Base-by-base conservation (phyloP, 2,113 vertebrate species). In the Bambusicola thoracicus region DNA sequence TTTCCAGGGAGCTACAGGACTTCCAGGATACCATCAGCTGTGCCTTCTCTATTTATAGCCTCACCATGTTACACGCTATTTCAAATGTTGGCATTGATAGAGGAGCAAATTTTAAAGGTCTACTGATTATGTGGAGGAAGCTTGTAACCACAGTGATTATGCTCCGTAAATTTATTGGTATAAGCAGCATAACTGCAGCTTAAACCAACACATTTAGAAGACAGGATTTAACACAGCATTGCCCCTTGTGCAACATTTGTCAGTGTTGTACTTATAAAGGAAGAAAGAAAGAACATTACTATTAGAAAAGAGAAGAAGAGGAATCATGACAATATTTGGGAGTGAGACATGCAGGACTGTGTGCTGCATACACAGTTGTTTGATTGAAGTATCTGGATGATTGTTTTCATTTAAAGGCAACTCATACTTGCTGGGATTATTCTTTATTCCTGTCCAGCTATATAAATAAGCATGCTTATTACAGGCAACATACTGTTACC, bases 381-480 rank as follows among this genome's bases (percentile, higher is more conserved):
- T 69, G 61, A 83, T 65, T 96, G 69, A 90, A 92, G 85, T 63
- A 92, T 48, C 13, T 17, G 65, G 73, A 68, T 74, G 32, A 89
- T 77, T 94, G 56, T 85, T 92, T 91, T 78, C 41, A 67, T 93
- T 92, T 91, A 94, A 94, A 95, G 61, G 16, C 72, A 94, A 69
- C 15, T 81, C 86, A 32, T 73, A 93, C 58, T 89, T 9, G 2
- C 44, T 81, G 36, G 61, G 27, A 82, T 88, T 90, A 67, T 77
- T 85, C 29, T 79, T 80, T 74, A 30, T 48, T 84, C 29, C 25
- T 81, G 29, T 67, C 30, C 17, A 44, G 17, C 27, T 84, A 48
- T 75, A 61, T 63, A 58, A 85, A 68, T 36, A 77, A 87, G 7
- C 38, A 61, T 72, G 10, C 5, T 24, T 7, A 3, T 55, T 80